phyloP scores from a whole-genome alignment of 1,140 invertebrate species.

The Archivesica marissinica region DNA sequence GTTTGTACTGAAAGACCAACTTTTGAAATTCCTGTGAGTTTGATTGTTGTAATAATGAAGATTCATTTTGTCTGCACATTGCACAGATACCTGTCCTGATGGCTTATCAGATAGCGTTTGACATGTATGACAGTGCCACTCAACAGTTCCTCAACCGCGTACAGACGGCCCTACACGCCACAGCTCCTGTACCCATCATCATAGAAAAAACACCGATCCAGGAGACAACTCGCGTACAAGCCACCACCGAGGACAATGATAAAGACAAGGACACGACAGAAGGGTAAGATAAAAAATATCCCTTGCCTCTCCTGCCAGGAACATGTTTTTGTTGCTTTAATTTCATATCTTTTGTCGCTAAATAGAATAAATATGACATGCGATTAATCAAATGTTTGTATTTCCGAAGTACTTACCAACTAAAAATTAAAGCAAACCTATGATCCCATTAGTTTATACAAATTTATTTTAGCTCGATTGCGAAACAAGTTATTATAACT shows the following conservation, averaged over 20 bases:
- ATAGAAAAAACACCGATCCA: conserved; percentile 64
- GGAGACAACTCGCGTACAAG: conserved; percentile 44
- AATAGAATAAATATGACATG: too few species aligned
- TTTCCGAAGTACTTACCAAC: too few species aligned
- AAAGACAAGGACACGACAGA: conserved; percentile 61
- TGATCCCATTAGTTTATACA: too few species aligned
- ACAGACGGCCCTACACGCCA: conserved; percentile 77
- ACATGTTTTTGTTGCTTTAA: too few species aligned
- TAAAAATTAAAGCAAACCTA: too few species aligned
- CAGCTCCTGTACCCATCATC: conserved; percentile 76
- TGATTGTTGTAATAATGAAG: too few species aligned
- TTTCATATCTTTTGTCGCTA: too few species aligned
- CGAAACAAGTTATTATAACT: too few species aligned
- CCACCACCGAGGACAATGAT: conserved; percentile 53
- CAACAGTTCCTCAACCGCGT: conserved; percentile 98
- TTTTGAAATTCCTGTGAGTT: too few species aligned
- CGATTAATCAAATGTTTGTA: too few species aligned
- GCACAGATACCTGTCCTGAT: conserved; percentile 89
- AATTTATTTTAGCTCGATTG: too few species aligned
- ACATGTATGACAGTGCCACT: conserved; percentile 99
- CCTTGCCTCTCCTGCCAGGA: not conserved
- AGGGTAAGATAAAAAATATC: conserved; percentile 42
- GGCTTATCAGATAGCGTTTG: conserved; percentile 99
- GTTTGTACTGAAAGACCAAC: too few species aligned
- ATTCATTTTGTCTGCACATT: conserved; percentile 64